These are phyloP conservation scores for Threskiornis aethiopicus DNA, from an alignment of 2,797 vertebrate genomes.

Conservation along the genomic window DNA sequence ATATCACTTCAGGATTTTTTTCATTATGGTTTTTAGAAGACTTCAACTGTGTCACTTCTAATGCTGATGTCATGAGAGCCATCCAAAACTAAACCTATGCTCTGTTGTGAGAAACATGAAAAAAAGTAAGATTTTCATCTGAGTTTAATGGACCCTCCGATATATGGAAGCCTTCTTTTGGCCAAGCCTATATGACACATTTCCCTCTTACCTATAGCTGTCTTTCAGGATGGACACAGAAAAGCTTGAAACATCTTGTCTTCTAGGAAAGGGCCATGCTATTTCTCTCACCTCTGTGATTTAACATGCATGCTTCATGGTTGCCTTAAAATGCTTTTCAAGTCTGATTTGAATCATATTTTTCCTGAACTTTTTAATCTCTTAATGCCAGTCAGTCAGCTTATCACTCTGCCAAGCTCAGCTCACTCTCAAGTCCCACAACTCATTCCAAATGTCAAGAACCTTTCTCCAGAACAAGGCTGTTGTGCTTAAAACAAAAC, in stretches of 20 bases:
- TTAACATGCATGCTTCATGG: not conserved
- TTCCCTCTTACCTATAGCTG: not conserved
- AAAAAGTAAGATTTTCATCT: not conserved
- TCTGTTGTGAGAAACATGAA: not conserved
- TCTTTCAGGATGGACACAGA: not conserved
- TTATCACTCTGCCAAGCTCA: not conserved
- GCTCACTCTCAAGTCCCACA: not conserved
- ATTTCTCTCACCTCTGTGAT: not conserved
- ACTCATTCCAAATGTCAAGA: not conserved
- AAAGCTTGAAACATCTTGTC: not conserved
- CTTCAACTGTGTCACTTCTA: not conserved
- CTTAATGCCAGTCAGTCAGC: not conserved
- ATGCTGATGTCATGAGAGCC: not conserved
- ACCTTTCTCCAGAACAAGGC: not conserved
- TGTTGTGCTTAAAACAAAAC: not conserved
- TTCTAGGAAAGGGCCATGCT: not conserved
- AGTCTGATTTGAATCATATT: not conserved
- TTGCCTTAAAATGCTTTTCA: not conserved
- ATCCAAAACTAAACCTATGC: not conserved
- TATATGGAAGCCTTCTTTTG: not conserved
- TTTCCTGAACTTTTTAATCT: not conserved
- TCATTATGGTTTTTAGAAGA: not conserved
- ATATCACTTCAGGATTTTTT: not conserved
- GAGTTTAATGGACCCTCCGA: not conserved
- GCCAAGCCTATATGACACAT: not conserved